These are phyloP conservation scores for Colletes collaris DNA, from an alignment of 2,888 invertebrate genomes.

Conservation along the genomic window DNA sequence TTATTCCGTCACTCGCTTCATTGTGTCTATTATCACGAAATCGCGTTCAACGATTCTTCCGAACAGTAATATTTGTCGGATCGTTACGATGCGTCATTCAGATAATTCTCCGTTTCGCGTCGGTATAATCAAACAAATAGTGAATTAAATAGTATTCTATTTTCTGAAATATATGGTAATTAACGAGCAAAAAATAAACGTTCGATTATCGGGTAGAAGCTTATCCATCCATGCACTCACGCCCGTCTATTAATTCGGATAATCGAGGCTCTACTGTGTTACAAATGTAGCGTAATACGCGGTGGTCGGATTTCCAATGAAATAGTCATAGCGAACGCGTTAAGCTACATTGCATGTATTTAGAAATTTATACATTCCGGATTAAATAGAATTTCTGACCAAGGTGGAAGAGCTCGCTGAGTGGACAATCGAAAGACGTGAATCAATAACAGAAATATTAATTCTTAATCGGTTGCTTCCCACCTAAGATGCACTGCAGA, in stretches of 20 bases:
- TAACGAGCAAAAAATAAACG: too few species aligned
- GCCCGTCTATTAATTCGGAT: too few species aligned
- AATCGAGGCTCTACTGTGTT: too few species aligned
- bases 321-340: too few species aligned
- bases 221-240: too few species aligned
- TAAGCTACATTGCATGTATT: background rate
- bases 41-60: constrained; percentile 4
- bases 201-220: too few species aligned
- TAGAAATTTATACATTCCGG: background rate
- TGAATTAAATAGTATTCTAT: too few species aligned
- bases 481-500: constrained; percentile 19
- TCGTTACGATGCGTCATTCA: background rate
- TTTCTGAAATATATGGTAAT: background rate
- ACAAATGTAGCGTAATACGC: too few species aligned
- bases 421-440: constrained; percentile 41
- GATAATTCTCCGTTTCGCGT: background rate
- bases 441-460: constrained; percentile 50
- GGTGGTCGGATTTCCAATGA: too few species aligned
- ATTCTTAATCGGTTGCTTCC: constrained; percentile 49
- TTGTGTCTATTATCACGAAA: constrained; percentile 23
- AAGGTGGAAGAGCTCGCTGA: background rate
- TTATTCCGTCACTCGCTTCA: constrained; percentile 47
- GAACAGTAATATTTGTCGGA: background rate
- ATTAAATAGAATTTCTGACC: too few species aligned
- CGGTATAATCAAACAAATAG: too few species aligned